Conservation (phyloP, 2,888 invertebrate species). For the Diaperis boleti region DNA sequence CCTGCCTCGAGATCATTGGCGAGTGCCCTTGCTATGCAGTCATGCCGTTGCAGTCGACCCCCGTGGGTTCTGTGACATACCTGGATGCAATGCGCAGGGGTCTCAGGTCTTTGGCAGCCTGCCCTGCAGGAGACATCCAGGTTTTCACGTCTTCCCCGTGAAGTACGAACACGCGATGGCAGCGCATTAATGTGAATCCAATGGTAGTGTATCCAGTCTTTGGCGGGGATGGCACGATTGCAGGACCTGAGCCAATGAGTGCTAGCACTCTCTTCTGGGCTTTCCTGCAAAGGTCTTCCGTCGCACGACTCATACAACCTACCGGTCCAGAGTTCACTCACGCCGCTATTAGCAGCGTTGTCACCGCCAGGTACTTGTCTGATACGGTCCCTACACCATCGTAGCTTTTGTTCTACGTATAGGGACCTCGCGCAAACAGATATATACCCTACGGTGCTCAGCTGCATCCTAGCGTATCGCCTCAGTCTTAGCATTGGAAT, state of each 20-base stretch:
- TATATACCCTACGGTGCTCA: background rate
- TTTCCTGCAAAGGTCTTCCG: slow-evolving; percentile 7
- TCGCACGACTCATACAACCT: too few relatives aligned
- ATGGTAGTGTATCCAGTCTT: slow-evolving; percentile 4
- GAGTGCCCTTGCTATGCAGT: background rate
- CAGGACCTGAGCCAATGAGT: slow-evolving; percentile 2
- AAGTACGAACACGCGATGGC: slow-evolving; percentile 8
- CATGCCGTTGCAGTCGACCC: slow-evolving; percentile 4
- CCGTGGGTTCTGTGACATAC: slow-evolving; percentile 16
- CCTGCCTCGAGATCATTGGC: background rate
- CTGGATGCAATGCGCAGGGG: slow-evolving; percentile 16
- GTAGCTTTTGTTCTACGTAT: slow-evolving; percentile 2
- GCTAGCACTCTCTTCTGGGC: background rate
- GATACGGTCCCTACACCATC: slow-evolving; percentile 5
- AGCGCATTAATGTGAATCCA: slow-evolving; percentile 8
- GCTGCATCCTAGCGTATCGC: background rate
- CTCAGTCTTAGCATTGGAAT: slow-evolving; percentile 1
- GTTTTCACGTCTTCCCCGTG: background rate
- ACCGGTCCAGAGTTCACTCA: background rate
- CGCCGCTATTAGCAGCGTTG: background rate
- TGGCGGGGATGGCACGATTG: slow-evolving; percentile 1
- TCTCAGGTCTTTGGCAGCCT: background rate
- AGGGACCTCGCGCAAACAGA: background rate
- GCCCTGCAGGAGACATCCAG: slow-evolving; percentile 3
- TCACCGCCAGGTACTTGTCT: background rate